Percentiles rank a stretch among this genome's conserved stretches.
These are phyloP conservation scores for Triplophysa siluroides DNA, from an alignment of 2,113 vertebrate species.

Conservation along the genomic window DNA sequence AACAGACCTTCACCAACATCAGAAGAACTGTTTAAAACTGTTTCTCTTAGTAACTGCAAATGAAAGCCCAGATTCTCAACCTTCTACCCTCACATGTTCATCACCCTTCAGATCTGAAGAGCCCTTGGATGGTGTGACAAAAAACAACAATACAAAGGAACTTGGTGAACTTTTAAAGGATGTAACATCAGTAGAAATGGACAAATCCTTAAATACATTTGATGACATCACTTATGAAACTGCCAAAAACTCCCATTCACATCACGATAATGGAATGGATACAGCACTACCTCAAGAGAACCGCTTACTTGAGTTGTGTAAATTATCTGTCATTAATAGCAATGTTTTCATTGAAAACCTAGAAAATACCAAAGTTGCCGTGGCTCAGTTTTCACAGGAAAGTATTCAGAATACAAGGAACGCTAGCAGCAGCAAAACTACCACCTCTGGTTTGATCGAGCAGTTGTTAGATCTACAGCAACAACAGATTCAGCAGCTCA, in stretches of 20 bases:
- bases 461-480: conserved; percentile 93
- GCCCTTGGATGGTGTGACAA: conserved; percentile 84
- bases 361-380: conserved; percentile 97
- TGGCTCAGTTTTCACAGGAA: conserved; percentile 96
- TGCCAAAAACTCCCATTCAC: neutral
- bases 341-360: conserved; percentile 98
- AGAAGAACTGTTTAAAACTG: conserved; percentile 97
- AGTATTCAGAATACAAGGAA: conserved; percentile 73
- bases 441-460: conserved; percentile 92
- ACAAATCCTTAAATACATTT: conserved; percentile 88
- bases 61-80: conserved; percentile 78
- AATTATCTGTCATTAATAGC: conserved; percentile 94
- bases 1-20: conserved; percentile 94
- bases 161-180: conserved; percentile 83
- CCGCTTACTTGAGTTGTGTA: conserved; percentile 88
- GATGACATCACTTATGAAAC: conserved; percentile 56
- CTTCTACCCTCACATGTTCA: conserved; percentile 82
- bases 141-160: conserved; percentile 85
- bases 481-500: conserved; percentile 97
- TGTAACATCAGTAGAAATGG: conserved; percentile 78
- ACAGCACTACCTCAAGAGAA: conserved; percentile 86
- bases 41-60: conserved; percentile 96
- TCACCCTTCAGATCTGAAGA: conserved; percentile 84
- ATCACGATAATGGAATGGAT: conserved; percentile 9
- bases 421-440: conserved; percentile 39